Conservation (phyloP, 2,113 vertebrate species). For the Ceratotherium simum region DNA sequence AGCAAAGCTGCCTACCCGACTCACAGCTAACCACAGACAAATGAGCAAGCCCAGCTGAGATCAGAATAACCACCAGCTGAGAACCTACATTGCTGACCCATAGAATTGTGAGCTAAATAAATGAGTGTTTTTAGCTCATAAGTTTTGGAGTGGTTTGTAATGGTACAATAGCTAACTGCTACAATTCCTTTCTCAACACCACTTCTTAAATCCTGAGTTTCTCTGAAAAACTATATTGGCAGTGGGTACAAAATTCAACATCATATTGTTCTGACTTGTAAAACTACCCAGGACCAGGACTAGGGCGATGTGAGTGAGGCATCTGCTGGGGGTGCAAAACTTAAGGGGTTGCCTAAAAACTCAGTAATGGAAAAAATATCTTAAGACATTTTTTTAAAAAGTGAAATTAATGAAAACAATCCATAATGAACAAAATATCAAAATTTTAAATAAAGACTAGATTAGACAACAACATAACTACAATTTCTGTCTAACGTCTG, state of each 20-base stretch:
- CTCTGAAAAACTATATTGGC: neutral
- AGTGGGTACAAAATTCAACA: neutral
- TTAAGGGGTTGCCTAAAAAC: neutral
- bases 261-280: neutral
- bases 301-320: neutral
- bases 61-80: neutral
- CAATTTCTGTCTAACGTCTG: slow-evolving; percentile 77
- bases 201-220: neutral
- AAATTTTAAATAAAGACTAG: neutral
- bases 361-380: neutral
- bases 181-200: neutral
- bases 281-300: neutral
- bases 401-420: neutral
- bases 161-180: neutral
- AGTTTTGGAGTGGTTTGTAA: neutral
- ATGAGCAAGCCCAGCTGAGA: neutral
- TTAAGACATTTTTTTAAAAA: neutral
- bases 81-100: neutral
- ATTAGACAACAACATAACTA: slow-evolving; percentile 57
- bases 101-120: neutral
- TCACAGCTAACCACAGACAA: neutral
- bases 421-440: neutral
- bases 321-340: neutral
- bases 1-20: neutral
- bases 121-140: neutral